A percentile compares a stretch with the other conserved stretches of the same genome.
These are phyloP conservation scores for Hepsetus odoe DNA, from an alignment of 2,113 vertebrate genomes.

Conservation along the genomic window DNA sequence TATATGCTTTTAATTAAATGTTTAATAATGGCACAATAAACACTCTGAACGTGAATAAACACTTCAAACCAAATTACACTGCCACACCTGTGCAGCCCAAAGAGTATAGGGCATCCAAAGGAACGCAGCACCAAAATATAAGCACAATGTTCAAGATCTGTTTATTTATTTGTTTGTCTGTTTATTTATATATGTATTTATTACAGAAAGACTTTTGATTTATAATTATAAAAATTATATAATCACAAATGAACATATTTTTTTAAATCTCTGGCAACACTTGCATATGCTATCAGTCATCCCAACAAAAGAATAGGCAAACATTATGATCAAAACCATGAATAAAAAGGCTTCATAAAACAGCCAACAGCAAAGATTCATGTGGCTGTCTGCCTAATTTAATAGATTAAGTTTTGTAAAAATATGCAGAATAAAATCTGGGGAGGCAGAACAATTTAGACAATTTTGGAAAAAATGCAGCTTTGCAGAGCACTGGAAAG, in stretches of 20 bases:
- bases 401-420: slow-evolving; percentile 73
- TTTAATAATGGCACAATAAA: slow-evolving; percentile 53
- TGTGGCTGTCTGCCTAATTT: slow-evolving; percentile 65
- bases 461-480: slow-evolving; percentile 61
- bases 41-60: slow-evolving; percentile 38
- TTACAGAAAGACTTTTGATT: background rate
- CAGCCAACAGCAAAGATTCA: slow-evolving; percentile 58
- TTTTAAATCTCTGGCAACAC: background rate
- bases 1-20: slow-evolving; percentile 57
- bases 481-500: slow-evolving; percentile 45
- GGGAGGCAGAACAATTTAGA: slow-evolving; percentile 67
- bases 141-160: too few species aligned
- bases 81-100: slow-evolving; percentile 30
- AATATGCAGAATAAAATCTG: slow-evolving; percentile 72
- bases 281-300: background rate
- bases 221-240: background rate
- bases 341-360: slow-evolving; percentile 43
- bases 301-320: slow-evolving; percentile 11
- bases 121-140: background rate
- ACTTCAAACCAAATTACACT: slow-evolving; percentile 22
- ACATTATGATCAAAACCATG: slow-evolving; percentile 33
- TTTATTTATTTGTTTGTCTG: too few species aligned
- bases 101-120: background rate
- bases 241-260: slow-evolving; percentile 14
- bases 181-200: too few species aligned